A percentile compares a stretch with the other conserved stretches of the same genome.
Conservation (phyloP, 1,140 invertebrate species). For the Achatina immaculata region DNA sequence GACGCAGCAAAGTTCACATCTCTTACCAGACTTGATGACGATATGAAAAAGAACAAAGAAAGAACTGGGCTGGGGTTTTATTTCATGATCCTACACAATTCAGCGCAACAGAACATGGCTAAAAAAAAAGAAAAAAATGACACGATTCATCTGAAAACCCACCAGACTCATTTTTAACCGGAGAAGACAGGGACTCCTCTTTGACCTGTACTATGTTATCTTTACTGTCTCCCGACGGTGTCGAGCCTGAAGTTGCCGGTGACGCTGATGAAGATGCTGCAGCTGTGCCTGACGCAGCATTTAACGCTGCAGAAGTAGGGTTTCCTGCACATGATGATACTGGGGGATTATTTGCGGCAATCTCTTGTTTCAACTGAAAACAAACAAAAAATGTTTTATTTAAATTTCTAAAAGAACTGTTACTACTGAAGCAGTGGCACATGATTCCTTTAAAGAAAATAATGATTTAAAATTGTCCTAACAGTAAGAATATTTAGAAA, state of each 20-base stretch:
- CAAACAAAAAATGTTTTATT: neutral
- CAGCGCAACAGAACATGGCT: too few relatives aligned
- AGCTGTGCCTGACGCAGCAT: conserved; percentile 1
- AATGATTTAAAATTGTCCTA: neutral
- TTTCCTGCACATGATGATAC: conserved; percentile 24
- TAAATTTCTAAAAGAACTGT: neutral
- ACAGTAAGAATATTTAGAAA: too few relatives aligned
- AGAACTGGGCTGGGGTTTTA: too few relatives aligned
- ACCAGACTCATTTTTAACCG: conserved; percentile 32
- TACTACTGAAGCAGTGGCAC: neutral
- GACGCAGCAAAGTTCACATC: too few relatives aligned
- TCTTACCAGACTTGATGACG: too few relatives aligned
- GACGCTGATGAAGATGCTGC: conserved; percentile 27
- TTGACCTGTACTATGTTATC: conserved; percentile 41
- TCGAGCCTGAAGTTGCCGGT: neutral
- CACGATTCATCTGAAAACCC: too few relatives aligned
- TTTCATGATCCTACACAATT: too few relatives aligned
- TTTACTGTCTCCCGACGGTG: conserved; percentile 35
- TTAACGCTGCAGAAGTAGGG: conserved; percentile 9
- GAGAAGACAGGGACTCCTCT: conserved; percentile 42
- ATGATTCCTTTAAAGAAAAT: neutral
- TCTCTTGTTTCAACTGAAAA: conserved; percentile 40
- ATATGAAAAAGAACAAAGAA: too few relatives aligned
- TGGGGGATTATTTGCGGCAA: conserved; percentile 32
- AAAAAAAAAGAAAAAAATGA: too few relatives aligned